These are phyloP conservation scores for Xyliphius kryptos DNA, from an alignment of 2,113 vertebrate species.

Conservation along the genomic window DNA sequence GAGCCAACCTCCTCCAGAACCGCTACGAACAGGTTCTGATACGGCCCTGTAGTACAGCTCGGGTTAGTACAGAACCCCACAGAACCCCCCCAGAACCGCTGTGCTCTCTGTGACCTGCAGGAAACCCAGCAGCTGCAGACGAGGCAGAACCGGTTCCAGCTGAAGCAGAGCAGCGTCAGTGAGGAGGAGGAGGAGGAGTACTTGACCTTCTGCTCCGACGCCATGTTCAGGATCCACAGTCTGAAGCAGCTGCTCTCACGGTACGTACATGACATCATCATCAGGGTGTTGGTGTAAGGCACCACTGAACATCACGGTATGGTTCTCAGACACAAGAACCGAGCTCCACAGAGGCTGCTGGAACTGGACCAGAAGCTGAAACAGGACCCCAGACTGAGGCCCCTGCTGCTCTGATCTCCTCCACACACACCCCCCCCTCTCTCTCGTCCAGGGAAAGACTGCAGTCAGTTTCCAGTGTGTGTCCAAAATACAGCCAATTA, in stretches of 20 bases:
- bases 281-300: no score
- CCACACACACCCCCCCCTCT: no score
- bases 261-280: constrained; percentile 39
- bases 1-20: constrained; percentile 69
- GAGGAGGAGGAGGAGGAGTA: constrained; percentile 57
- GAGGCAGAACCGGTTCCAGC: constrained; percentile 68
- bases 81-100: neutral
- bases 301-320: neutral
- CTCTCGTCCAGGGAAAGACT: no score
- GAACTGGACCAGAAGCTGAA: constrained; percentile 61
- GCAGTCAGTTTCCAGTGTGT: no score
- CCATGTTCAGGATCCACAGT: constrained; percentile 61
- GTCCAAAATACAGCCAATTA: no score
- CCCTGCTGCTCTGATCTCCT: constrained; percentile 35
- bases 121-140: constrained; percentile 65
- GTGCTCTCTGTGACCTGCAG: constrained; percentile 45
- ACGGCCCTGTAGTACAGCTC: no score
- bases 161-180: constrained; percentile 56
- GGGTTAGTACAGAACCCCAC: neutral
- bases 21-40: constrained; percentile 66
- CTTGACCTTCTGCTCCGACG: constrained; percentile 56
- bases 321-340: constrained; percentile 60
- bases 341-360: constrained; percentile 54
- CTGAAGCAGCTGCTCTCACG: constrained; percentile 60
- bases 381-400: constrained; percentile 55